Base-by-base conservation (phyloP, 2,113 vertebrate genomes). In the Vidua macroura region DNA sequence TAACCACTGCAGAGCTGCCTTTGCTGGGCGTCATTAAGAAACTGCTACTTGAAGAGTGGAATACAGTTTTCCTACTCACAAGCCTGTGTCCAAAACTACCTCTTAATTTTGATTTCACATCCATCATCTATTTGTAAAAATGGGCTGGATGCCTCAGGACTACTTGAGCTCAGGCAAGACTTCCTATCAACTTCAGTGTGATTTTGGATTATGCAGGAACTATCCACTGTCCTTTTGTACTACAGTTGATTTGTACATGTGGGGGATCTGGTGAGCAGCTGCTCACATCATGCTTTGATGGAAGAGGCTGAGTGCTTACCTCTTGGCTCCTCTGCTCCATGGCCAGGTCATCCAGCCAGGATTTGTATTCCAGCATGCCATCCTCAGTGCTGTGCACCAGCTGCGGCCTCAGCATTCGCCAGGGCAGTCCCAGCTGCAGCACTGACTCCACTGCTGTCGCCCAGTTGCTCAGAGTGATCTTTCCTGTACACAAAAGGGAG, bases 361-460 rank as follows among this genome's bases (percentile, higher is more conserved):
- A 82, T 62, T 73, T 95, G 93, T 98, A 98, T 14, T 97, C 95
- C 92, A 98, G 72, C 48, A 67, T 72, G 43, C 94, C 95, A 0
- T 93, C 88, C 1, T 18, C 14, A 0, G 83, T 63, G 68, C 76
- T 91, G 88, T 41, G 75, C 72, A 96, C 97, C 66, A 97, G 98
- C 96, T 99, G 99, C 0, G 98, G 96, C 44, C 98, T 97, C 87
- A 99, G 96, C 95, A 99, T 98, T 70, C 98, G 92, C 99, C 99
- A 99, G 1, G 99, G 99, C 90, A 99, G 69, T 7, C 98, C 98
- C 43, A 99, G 97, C 6, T 87, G 98, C 81, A 99, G 66, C 22
- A 98, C 98, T 0, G 95, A 97, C 96, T 99, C 99, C 86, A 98
- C 96, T 0, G 98, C 98, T 1, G 83, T 96, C 0, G 98, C 99